Evolutionary conservation across 2,888 invertebrate genomes (phyloP).

Genomic region (Odontocolon sp.): DNA sequence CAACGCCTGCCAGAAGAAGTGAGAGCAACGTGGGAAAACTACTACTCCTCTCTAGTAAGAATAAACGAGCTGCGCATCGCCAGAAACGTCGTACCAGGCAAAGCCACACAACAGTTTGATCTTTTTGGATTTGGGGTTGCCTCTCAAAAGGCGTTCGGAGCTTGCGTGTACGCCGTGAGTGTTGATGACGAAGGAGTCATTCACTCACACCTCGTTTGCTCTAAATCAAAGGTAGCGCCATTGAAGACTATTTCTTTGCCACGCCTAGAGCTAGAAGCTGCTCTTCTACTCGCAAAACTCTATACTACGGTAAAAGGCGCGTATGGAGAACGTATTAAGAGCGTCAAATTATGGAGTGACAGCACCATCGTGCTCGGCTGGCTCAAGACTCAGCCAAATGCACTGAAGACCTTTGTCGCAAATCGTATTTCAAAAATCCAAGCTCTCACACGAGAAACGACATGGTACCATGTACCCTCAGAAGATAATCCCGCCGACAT

Average conservation of each 20-base stretch:
- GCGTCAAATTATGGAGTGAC: constrained; percentile 61
- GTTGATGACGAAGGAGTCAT: not conserved
- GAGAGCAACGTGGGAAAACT: constrained; percentile 5
- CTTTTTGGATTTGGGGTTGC: constrained; percentile 30
- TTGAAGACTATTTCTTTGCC: constrained; percentile 64
- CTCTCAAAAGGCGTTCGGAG: constrained; percentile 29
- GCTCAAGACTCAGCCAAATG: constrained; percentile 50
- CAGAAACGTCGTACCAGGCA: constrained; percentile 20
- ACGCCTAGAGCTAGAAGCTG: constrained; percentile 66
- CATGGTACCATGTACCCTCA: constrained; percentile 54
- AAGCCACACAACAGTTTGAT: constrained; percentile 18
- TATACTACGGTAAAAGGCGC: constrained; percentile 34
- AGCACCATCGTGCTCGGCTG: constrained; percentile 62
- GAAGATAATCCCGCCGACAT: constrained; percentile 19
- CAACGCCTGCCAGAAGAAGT: constrained; percentile 10
- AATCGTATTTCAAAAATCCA: constrained; percentile 63
- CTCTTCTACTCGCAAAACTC: constrained; percentile 56
- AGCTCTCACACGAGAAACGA: constrained; percentile 18
- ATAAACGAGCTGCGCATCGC: constrained; percentile 10
- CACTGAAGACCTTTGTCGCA: constrained; percentile 62
- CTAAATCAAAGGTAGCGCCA: constrained; percentile 59
- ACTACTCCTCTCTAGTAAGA: constrained; percentile 10
- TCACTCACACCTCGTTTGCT: constrained; percentile 11
- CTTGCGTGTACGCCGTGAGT: constrained; percentile 24
- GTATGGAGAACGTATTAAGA: not conserved